A percentile compares a stretch with the other conserved stretches of the same genome.
phyloP scores from a whole-genome alignment of 2,888 invertebrate species.

The Lymantria monacha region DNA sequence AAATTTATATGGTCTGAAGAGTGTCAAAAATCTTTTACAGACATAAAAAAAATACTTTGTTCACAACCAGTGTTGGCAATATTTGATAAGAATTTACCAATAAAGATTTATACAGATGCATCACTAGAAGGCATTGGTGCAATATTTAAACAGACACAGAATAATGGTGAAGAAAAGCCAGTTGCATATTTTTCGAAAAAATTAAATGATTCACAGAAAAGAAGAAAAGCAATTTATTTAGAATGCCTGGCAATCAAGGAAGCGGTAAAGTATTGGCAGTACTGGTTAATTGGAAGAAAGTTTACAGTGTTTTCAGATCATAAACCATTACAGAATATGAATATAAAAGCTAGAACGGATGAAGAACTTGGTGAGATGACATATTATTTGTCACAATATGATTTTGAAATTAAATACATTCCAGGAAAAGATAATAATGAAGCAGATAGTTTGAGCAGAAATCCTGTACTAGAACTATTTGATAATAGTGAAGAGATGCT shows the following conservation, averaged over 20 bases:
- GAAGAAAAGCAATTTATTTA: background rate
- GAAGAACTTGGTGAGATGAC: slow-evolving; percentile 8
- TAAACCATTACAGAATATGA: slow-evolving; percentile 12
- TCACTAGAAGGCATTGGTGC: slow-evolving; percentile 10
- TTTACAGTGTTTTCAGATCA: slow-evolving; percentile 29
- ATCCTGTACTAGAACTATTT: slow-evolving; percentile 3
- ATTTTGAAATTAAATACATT: slow-evolving; percentile 10
- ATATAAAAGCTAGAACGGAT: slow-evolving; percentile 3
- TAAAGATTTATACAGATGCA: slow-evolving; percentile 17
- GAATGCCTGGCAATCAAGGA: slow-evolving; percentile 19
- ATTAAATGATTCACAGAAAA: slow-evolving; percentile 4
- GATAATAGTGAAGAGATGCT: slow-evolving; percentile 3
- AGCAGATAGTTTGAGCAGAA: slow-evolving; percentile 5
- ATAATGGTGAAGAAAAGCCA: background rate
- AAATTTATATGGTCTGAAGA: slow-evolving; percentile 13
- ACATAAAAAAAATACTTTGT: slow-evolving; percentile 8
- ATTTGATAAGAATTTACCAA: slow-evolving; percentile 7
- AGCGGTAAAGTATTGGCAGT: slow-evolving; percentile 24
- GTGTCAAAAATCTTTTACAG: slow-evolving; percentile 15
- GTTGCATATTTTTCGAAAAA: background rate
- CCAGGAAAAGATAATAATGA: slow-evolving; percentile 6
- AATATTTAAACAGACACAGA: slow-evolving; percentile 13
- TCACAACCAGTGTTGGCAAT: slow-evolving; percentile 16
- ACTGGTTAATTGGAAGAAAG: slow-evolving; percentile 19
- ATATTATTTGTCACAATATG: slow-evolving; percentile 10